A percentile compares a stretch with the other conserved stretches of the same genome.
These are phyloP conservation scores for Ariopsis seemanni DNA, from an alignment of 2,113 vertebrate genomes.

Conservation along the genomic window DNA sequence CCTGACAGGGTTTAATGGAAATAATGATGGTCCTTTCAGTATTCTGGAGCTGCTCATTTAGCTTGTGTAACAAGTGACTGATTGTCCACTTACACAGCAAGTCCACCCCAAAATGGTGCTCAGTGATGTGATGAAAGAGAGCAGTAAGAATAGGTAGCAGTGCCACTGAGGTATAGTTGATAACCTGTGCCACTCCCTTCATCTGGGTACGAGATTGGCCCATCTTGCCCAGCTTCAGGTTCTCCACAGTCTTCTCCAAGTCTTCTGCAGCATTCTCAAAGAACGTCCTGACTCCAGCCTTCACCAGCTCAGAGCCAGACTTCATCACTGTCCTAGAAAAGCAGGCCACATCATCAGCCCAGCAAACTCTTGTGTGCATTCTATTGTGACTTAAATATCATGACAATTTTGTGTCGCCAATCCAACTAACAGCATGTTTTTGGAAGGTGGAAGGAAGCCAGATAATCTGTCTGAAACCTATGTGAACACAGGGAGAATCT, in stretches of 20 bases:
- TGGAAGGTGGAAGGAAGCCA: no score
- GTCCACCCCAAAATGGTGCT: constrained; percentile 84
- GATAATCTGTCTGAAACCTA: no score
- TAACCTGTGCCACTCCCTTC: constrained; percentile 91
- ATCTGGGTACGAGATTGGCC: constrained; percentile 92
- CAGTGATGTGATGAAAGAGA: constrained; percentile 89
- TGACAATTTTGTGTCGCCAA: no score
- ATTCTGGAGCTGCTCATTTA: not conserved
- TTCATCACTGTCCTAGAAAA: constrained; percentile 91
- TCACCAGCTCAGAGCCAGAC: constrained; percentile 92
- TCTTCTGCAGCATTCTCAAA: constrained; percentile 96
- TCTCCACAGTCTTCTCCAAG: constrained; percentile 90
- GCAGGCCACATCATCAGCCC: not conserved
- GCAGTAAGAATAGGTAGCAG: constrained; percentile 91
- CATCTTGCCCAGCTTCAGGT: constrained; percentile 93
- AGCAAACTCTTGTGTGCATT: not conserved
- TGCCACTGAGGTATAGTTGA: constrained; percentile 91
- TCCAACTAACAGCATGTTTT: no score
- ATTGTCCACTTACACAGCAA: constrained; percentile 83
- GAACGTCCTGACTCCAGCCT: constrained; percentile 86
- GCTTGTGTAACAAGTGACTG: not conserved
- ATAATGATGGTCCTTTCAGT: not conserved
- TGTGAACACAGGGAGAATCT: no score
- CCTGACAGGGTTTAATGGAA: not conserved
- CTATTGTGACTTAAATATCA: no score